Base-by-base conservation (phyloP, 1,140 invertebrate species). In the Papilio aristodemus region DNA sequence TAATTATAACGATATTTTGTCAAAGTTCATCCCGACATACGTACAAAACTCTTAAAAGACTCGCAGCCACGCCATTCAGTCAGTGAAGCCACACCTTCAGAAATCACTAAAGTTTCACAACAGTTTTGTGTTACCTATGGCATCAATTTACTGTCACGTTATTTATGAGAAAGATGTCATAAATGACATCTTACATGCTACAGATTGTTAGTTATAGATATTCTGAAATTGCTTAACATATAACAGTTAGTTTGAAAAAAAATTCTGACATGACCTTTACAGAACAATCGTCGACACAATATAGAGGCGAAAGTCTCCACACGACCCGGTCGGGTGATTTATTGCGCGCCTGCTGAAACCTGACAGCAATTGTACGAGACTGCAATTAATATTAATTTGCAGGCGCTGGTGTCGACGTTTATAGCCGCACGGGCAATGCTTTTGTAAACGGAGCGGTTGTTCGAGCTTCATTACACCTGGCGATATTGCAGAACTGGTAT, bases 301-400 rank as follows among this genome's bases (percentile, higher is more conserved):
- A 10, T 50, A 10, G 1, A 50, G 0, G 19, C 19, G 22, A 50
- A 50, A 4, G 17, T 4, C 46, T 25, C 9, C 19, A 54, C 22
- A 54, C 0, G 10, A 54, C 4, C 46, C 9, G 19, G 54, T 60
- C 17, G 19, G 67, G 50, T 38, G 59, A 60, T 57, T 67, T 71
- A 71, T 71, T 71, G 66, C 46, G 58, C 63, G 63, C 32, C 67
- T 67, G 58, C 39, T 39, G 69, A 13, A 43, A 59, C 43, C 60
- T 68, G 39, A 17, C 43, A 67, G 57, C 64, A 63, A 68, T 70
- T 59, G 74, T 71, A 19, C 32, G 50, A 10, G 67, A 70, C 68
- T 54, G 19, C 50, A 68, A 71, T 76, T 76, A 69, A 73, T 76
- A 76, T 76, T 71, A 69, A 76, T 76, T 76, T 69, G 59, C 69